Conservation (phyloP, 2,113 vertebrate genomes). For the Calypte anna region DNA sequence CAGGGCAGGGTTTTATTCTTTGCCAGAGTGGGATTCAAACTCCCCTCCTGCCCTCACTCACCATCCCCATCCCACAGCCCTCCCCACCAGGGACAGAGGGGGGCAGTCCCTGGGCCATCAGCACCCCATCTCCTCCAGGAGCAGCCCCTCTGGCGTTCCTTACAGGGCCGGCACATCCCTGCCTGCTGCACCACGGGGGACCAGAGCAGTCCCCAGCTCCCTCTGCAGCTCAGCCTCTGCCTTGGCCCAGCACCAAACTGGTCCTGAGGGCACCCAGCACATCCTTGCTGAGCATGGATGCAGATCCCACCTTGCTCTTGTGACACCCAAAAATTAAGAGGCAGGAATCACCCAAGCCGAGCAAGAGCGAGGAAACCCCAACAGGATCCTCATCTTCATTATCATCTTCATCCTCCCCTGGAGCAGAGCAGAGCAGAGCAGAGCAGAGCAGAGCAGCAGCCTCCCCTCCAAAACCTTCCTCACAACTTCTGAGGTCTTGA, state of each 20-base stretch:
- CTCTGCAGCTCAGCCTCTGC: not conserved
- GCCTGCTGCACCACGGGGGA: accelerated
- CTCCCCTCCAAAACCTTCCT: slow-evolving; percentile 60
- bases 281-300: not conserved
- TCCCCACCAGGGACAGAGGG: not conserved
- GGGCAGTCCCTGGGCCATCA: not conserved
- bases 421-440: not conserved
- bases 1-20: not conserved
- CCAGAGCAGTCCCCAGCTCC: not conserved
- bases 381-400: not conserved
- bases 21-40: not conserved
- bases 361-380: not conserved
- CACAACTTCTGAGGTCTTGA: slow-evolving; percentile 73
- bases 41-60: not conserved
- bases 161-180: not conserved
- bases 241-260: not conserved
- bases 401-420: not conserved
- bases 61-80: not conserved
- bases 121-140: not conserved
- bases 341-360: not conserved
- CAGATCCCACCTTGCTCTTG: not conserved
- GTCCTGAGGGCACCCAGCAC: not conserved
- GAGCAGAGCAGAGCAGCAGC: slow-evolving; percentile 26
- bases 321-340: slow-evolving; percentile 6
- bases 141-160: not conserved